Conservation (phyloP, 2,113 vertebrate genomes). For the Marcusenius ussheri region DNA sequence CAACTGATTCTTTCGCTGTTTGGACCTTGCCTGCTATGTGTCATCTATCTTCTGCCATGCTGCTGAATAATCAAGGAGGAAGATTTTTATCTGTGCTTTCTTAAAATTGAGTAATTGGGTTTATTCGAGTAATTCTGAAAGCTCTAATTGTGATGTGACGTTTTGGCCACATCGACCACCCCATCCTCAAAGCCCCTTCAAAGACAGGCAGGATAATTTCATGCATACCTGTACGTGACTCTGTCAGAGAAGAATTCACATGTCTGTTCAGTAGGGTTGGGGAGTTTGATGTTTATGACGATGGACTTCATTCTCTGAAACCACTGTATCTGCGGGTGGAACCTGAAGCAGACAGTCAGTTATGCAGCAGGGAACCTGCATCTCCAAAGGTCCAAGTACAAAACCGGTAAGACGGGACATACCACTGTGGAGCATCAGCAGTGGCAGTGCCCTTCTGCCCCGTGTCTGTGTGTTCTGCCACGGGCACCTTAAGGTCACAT, state of each 20-base stretch:
- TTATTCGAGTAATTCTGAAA: not conserved
- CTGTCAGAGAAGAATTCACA: constrained; percentile 50
- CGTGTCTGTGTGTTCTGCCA: not conserved
- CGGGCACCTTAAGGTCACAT: not conserved
- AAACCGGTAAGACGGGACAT: not conserved
- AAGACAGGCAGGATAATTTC: not conserved
- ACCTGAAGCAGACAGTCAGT: constrained; percentile 34
- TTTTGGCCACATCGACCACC: not conserved
- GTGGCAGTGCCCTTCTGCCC: not conserved
- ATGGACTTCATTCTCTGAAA: constrained; percentile 43
- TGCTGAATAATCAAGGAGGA: not conserved
- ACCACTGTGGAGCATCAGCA: not conserved
- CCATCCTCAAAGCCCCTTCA: not conserved
- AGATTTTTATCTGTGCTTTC: not conserved
- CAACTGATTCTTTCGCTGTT: not conserved
- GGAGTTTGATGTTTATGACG: constrained; percentile 49
- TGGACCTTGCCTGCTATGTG: not conserved
- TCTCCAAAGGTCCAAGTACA: not conserved
- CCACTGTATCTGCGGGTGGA: constrained; percentile 58
- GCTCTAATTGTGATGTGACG: not conserved
- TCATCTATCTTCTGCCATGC: not conserved
- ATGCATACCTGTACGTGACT: constrained; percentile 56
- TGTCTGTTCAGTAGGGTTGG: constrained; percentile 46
- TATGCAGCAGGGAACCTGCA: not conserved
- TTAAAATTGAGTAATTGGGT: not conserved